Conservation (phyloP, 2,113 vertebrate species). For the Hoplias malabaricus region DNA sequence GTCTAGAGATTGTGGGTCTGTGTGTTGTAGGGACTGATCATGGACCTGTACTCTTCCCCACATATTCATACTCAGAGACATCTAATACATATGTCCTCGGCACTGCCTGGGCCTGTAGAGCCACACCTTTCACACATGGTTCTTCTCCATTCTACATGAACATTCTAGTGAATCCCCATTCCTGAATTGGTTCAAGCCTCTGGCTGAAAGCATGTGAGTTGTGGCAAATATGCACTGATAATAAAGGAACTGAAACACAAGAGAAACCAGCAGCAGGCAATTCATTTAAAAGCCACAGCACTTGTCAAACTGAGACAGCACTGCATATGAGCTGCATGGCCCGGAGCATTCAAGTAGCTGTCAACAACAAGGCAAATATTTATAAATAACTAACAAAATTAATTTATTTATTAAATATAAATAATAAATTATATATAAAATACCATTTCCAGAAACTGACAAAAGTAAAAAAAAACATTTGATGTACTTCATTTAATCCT, state of each 20-base stretch:
- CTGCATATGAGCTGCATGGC: background rate
- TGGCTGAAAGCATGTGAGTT: background rate
- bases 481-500: too few relatives aligned
- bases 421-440: too few relatives aligned
- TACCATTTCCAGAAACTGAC: too few relatives aligned
- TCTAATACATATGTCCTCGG: background rate
- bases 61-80: background rate
- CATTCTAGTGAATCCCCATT: background rate
- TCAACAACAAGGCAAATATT: background rate
- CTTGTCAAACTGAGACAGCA: background rate
- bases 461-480: too few relatives aligned
- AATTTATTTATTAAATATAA: too few relatives aligned
- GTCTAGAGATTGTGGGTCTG: background rate
- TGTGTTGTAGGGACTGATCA: background rate
- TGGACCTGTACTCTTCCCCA: background rate
- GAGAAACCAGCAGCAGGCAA: conserved; percentile 5
- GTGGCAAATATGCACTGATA: background rate
- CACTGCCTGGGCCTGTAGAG: conserved; percentile 60
- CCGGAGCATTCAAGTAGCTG: background rate
- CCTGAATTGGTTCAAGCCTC: background rate
- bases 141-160: conserved; percentile 27
- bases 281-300: background rate
- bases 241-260: background rate
- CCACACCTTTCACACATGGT: conserved; percentile 55
- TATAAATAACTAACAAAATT: too few relatives aligned